Evolutionary conservation across 2,797 vertebrate species (phyloP).

Genomic region (Anisognathus igniventris): DNA sequence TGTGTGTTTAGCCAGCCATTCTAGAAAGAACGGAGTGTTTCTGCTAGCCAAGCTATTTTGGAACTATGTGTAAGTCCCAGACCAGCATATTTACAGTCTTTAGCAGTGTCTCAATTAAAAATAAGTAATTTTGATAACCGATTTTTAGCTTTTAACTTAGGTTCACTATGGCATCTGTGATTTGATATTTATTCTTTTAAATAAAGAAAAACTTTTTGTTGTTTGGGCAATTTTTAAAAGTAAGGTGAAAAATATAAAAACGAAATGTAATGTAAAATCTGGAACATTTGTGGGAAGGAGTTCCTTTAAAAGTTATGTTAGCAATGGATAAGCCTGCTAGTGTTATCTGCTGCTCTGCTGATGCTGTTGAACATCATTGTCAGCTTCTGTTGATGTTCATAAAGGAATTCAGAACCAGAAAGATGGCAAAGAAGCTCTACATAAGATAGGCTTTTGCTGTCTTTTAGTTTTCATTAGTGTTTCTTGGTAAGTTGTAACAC

Average conservation of each 20-base stretch:
- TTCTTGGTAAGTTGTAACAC: neutral
- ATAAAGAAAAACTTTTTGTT: neutral
- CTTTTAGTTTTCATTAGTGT: neutral
- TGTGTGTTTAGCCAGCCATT: neutral
- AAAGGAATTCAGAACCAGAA: neutral
- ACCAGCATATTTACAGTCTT: neutral
- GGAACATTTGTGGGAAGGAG: neutral
- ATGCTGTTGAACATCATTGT: neutral
- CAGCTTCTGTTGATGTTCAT: neutral
- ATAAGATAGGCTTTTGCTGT: neutral
- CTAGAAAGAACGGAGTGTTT: neutral
- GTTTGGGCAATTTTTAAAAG: neutral
- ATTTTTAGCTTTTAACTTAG: neutral
- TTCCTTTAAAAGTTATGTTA: neutral
- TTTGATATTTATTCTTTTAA: neutral
- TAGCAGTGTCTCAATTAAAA: neutral
- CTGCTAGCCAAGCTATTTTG: neutral
- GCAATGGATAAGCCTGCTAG: neutral
- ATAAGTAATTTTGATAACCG: neutral
- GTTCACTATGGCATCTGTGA: neutral
- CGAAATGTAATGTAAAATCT: neutral
- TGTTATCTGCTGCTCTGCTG: neutral
- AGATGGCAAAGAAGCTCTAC: neutral
- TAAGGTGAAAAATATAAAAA: neutral
- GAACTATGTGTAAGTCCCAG: fast-evolving